Percentiles rank a stretch among this genome's conserved stretches.
phyloP scores from a whole-genome alignment of 1,140 invertebrate genomes.

The Meteorus sp. region DNA sequence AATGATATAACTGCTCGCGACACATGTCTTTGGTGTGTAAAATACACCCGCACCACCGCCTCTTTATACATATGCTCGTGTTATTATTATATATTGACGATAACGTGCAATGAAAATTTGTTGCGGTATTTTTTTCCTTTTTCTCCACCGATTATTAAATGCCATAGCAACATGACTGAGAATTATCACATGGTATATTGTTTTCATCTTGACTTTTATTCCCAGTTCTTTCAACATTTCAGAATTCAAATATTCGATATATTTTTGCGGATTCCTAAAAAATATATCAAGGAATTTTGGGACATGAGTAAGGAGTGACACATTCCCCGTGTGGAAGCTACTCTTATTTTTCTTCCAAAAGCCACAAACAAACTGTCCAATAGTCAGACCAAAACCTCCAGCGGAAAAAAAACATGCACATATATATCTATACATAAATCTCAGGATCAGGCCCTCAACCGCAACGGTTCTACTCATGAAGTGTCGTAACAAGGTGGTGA shows the following conservation, averaged over 20 bases:
- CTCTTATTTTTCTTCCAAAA: not conserved
- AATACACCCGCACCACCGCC: slow-evolving; percentile 33
- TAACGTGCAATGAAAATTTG: slow-evolving; percentile 55
- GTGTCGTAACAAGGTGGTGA: slow-evolving; percentile 2
- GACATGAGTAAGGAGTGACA: too few species aligned
- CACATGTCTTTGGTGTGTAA: slow-evolving; percentile 52
- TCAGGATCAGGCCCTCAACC: slow-evolving; percentile 16
- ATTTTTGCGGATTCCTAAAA: too few species aligned
- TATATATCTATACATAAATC: not conserved
- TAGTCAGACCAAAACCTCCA: not conserved
- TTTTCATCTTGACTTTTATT: too few species aligned
- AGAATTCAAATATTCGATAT: too few species aligned
- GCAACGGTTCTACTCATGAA: slow-evolving; percentile 12
- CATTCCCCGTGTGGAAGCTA: too few species aligned
- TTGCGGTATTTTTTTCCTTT: slow-evolving; percentile 14
- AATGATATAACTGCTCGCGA: slow-evolving; percentile 58
- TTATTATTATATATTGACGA: slow-evolving; percentile 21
- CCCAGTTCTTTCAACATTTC: too few species aligned
- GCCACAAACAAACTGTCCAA: not conserved
- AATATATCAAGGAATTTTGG: too few species aligned
- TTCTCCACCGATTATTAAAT: not conserved
- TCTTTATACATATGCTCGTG: slow-evolving; percentile 23
- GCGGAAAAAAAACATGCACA: not conserved
- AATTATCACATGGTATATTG: too few species aligned
- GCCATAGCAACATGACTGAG: not conserved